Evolutionary conservation across 2,797 vertebrate species (phyloP).

Genomic region (Acrocephalus scirpaceus): DNA sequence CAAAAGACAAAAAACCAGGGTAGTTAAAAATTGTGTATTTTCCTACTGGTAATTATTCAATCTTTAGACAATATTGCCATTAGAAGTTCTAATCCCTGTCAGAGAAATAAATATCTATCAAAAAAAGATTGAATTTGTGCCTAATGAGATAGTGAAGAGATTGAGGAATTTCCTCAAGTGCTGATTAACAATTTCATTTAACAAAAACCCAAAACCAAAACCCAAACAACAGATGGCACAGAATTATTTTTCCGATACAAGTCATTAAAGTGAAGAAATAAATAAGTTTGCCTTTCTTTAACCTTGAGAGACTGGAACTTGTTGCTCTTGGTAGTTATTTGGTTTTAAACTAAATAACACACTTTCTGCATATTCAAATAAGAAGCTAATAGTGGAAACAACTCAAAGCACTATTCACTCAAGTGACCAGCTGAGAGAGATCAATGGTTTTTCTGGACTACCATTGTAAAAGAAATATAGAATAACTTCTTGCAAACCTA

Average conservation of each 20-base stretch:
- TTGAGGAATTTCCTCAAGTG: slow-evolving; percentile 43
- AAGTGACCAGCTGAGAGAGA: background rate
- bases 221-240: slow-evolving; percentile 69
- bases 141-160: slow-evolving; percentile 44
- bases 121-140: slow-evolving; percentile 15
- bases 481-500: background rate
- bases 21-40: background rate
- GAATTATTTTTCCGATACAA: slow-evolving; percentile 58
- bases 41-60: background rate
- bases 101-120: slow-evolving; percentile 13
- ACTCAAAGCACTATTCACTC: background rate
- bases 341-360: background rate
- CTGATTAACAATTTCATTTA: slow-evolving; percentile 62
- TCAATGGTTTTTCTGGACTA: background rate
- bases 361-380: background rate
- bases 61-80: background rate
- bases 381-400: background rate
- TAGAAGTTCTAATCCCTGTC: background rate
- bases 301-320: background rate
- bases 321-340: background rate
- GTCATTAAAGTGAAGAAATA: slow-evolving; percentile 18
- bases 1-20: background rate
- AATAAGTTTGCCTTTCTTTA: slow-evolving; percentile 38
- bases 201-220: background rate
- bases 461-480: background rate